phyloP scores from a whole-genome alignment of 2,888 invertebrate genomes.

The Pyrrhosoma nymphula region DNA sequence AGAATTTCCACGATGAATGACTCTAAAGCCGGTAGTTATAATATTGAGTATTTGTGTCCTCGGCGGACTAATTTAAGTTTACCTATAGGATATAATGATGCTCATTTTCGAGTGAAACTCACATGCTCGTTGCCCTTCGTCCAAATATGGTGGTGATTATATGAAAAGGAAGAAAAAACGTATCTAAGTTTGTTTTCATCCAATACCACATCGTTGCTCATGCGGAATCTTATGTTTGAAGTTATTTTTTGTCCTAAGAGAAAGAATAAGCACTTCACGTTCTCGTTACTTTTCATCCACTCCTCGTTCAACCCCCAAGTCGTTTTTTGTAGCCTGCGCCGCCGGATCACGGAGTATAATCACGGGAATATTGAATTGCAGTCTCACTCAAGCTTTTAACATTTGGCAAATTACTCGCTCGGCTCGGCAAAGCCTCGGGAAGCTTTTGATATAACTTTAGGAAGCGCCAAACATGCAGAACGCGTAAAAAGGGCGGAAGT shows the following conservation, averaged over 20 bases:
- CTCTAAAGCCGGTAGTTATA: too few relatives aligned
- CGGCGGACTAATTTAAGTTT: too few relatives aligned
- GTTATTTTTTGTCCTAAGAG: not conserved
- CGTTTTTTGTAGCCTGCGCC: not conserved
- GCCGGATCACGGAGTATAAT: not conserved
- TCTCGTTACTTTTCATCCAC: not conserved
- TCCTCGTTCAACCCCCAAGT: not conserved
- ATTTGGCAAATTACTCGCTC: conserved; percentile 39
- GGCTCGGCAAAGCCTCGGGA: not conserved
- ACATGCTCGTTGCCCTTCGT: too few relatives aligned
- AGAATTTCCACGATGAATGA: too few relatives aligned
- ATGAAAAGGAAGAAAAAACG: too few relatives aligned
- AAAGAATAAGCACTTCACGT: not conserved
- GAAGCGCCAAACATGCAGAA: not conserved
- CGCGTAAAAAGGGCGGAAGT: conserved; percentile 23
- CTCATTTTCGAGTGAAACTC: too few relatives aligned
- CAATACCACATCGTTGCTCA: too few relatives aligned
- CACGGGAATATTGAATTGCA: conserved; percentile 12
- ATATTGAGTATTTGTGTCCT: too few relatives aligned
- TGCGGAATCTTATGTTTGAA: too few relatives aligned
- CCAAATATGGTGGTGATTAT: too few relatives aligned
- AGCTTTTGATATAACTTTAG: not conserved
- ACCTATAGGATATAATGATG: too few relatives aligned
- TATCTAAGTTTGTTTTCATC: too few relatives aligned
- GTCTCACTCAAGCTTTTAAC: not conserved